These are phyloP conservation scores for Neodiprion virginianus DNA, from an alignment of 1,140 invertebrate genomes.

Conservation along the genomic window DNA sequence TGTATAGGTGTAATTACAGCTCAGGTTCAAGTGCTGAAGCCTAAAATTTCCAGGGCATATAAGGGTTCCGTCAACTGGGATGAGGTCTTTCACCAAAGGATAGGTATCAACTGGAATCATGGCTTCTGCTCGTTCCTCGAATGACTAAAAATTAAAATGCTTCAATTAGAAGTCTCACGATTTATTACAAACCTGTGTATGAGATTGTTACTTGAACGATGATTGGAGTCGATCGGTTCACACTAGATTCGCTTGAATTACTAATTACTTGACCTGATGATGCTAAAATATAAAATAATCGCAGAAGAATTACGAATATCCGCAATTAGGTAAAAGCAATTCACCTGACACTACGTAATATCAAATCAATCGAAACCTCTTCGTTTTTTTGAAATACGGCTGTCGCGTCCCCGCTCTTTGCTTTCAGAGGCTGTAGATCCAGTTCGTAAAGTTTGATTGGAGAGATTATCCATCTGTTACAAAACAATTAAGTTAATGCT, in stretches of 20 bases:
- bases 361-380: not conserved
- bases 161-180: not conserved
- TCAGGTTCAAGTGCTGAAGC: slow-evolving; percentile 45
- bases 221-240: not conserved
- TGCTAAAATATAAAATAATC: not conserved
- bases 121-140: not conserved
- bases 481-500: not conserved
- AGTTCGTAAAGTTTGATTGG: not conserved
- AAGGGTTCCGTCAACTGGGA: slow-evolving; percentile 30
- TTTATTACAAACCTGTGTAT: not conserved
- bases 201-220: not conserved
- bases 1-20: slow-evolving; percentile 33
- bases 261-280: not conserved
- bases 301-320: not conserved
- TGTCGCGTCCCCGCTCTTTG: not conserved
- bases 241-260: not conserved
- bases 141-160: not conserved
- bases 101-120: slow-evolving; percentile 21
- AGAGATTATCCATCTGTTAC: not conserved
- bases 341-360: not conserved
- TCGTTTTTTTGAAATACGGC: not conserved
- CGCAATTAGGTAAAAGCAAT: not conserved
- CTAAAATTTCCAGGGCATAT: slow-evolving; percentile 44
- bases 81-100: slow-evolving; percentile 41
- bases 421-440: not conserved